A percentile compares a stretch with the other conserved stretches of the same genome.
Conservation (phyloP, 2,113 vertebrate genomes). For the Phrynosoma platyrhinos region DNA sequence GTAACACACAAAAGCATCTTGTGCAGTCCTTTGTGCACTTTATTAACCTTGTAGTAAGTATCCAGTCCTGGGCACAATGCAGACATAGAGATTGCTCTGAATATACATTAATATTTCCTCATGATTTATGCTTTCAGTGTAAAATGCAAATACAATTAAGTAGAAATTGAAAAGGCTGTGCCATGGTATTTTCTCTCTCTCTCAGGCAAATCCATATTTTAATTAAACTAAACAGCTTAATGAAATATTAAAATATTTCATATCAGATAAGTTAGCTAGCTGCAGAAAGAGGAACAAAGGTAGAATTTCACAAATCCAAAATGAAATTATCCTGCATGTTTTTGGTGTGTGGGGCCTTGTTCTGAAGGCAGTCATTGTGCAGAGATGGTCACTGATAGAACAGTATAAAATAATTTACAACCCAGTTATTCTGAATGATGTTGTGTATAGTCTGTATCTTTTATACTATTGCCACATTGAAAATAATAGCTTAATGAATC, state of each 20-base stretch:
- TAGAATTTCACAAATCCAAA: neutral
- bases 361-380: neutral
- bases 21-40: conserved; percentile 10
- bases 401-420: neutral
- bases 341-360: neutral
- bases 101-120: neutral
- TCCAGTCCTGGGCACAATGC: conserved; percentile 23
- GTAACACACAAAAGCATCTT: conserved; percentile 23
- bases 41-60: conserved; percentile 29
- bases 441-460: neutral
- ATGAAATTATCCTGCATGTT: neutral
- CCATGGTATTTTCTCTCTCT: conserved; percentile 31
- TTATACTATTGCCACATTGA: neutral
- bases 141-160: conserved; percentile 25
- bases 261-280: neutral
- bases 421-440: neutral
- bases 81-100: conserved; percentile 1
- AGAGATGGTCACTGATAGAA: neutral
- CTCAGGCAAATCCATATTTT: neutral
- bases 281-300: neutral
- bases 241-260: conserved; percentile 11
- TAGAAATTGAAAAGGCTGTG: neutral
- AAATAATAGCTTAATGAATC: neutral
- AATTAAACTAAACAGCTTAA: conserved; percentile 5
- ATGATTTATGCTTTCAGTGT: neutral